Percentiles rank a stretch among this genome's conserved stretches.
Conservation (phyloP, 2,888 invertebrate species). For the Tipula helvola region DNA sequence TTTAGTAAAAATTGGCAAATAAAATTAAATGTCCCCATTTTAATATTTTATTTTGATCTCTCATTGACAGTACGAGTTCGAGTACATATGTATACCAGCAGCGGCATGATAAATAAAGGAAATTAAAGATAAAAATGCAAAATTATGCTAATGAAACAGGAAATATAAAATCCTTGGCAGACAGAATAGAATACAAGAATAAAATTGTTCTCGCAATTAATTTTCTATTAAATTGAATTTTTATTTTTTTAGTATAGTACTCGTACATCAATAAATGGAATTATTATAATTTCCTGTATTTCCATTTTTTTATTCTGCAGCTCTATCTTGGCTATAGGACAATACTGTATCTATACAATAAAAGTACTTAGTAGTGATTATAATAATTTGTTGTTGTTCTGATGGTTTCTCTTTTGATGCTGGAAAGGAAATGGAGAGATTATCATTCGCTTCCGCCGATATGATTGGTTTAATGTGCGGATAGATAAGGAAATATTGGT, state of each 20-base stretch:
- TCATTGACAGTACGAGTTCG: not conserved
- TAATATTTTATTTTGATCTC: not conserved
- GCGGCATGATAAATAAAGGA: not conserved
- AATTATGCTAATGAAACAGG: not conserved
- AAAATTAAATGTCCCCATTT: not conserved
- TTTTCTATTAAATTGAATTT: not conserved
- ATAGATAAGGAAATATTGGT: not conserved
- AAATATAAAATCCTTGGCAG: not conserved
- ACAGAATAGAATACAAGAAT: not conserved
- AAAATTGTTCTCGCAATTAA: not conserved
- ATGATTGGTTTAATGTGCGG: not conserved
- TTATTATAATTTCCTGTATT: not conserved
- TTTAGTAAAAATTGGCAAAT: not conserved
- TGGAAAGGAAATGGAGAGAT: not conserved
- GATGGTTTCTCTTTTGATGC: not conserved
- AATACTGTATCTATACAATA: not conserved
- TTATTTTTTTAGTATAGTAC: not conserved
- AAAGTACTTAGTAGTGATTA: not conserved
- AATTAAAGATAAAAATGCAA: not conserved
- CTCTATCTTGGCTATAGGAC: not conserved
- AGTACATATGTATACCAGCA: not conserved
- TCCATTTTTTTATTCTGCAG: not conserved
- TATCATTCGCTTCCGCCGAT: not conserved
- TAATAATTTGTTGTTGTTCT: not conserved
- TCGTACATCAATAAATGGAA: not conserved